Evolutionary conservation across 2,113 vertebrate genomes (phyloP), one percentile per base, ranked within the genome.

Genomic region (Equus przewalskii): DNA sequence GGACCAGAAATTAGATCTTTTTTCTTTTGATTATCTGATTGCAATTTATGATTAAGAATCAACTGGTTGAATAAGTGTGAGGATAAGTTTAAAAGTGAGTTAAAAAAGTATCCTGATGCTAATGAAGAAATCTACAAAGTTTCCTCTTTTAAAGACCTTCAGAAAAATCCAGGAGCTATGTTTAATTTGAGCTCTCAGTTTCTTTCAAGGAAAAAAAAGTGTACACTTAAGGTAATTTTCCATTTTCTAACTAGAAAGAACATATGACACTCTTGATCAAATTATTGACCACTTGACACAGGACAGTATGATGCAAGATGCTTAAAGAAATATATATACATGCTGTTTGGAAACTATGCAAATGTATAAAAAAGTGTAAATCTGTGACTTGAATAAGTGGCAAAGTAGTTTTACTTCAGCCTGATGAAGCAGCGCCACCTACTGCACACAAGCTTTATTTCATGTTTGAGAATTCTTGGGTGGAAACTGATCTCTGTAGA

Each of bases 401-500:
- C 75, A 6, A 26, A 5, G 21, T 14, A 60, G 2, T 65, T 75
- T 4, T 12, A 9, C 46, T 96, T 73, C 78, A 97, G 86, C 49
- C 98, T 98, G 98, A 97, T 93, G 51, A 95, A 64, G 88, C 94
- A 98, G 98, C 91, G 98, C 98, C 98, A 98, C 85, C 98, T 99
- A 97, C 98, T 98, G 99, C 80, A 33, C 44, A 91, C 1, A 78
- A 51, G 5, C n/a, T 88, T 89, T 51, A 92, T 88, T 75, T 91
- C 65, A 26, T 44, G 41, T 54, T 30, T 73, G 8, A 18, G 21
- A n/a, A 70, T 56, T 84, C 16, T 51, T 56, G 0, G 30, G 16
- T 12, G 75, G 65, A 90, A 51, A 46, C 44, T 44, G 16, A 12
- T 84, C 21, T 76, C 36, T 65, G 3, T 15, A 80, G 51, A 67